phyloP scores from a whole-genome alignment of 1,140 invertebrate genomes.

The Aleiodes sp. region DNA sequence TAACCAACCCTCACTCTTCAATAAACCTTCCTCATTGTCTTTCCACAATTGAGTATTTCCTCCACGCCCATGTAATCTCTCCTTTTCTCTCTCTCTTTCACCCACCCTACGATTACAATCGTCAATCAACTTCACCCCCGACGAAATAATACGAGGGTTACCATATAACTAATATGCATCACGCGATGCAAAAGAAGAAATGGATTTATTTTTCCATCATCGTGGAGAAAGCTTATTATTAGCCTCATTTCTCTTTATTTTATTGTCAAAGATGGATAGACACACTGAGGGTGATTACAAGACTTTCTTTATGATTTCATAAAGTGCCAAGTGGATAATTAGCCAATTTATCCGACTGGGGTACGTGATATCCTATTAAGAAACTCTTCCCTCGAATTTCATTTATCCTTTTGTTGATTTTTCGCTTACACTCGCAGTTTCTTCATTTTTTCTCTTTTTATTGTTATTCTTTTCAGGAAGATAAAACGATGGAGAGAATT shows the following conservation, averaged over 20 bases:
- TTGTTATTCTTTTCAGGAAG: too few species aligned
- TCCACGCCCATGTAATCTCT: slow-evolving; percentile 26
- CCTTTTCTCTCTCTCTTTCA: too few species aligned
- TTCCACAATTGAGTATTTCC: slow-evolving; percentile 19
- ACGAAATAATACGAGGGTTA: too few species aligned
- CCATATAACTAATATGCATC: slow-evolving; percentile 12
- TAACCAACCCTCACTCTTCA: slow-evolving; percentile 10
- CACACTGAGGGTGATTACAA: not conserved
- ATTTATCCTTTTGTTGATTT: slow-evolving; percentile 24
- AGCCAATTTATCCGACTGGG: slow-evolving; percentile 13
- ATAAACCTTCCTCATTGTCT: slow-evolving; percentile 28
- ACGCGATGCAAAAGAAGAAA: slow-evolving; percentile 27
- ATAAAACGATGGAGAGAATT: too few species aligned
- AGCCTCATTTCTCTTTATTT: slow-evolving; percentile 1
- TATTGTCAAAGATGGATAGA: not conserved
- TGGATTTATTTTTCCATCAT: slow-evolving; percentile 29
- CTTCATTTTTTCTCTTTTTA: too few species aligned
- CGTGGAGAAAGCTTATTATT: not conserved
- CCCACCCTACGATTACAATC: slow-evolving; percentile 19
- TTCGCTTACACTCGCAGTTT: too few species aligned
- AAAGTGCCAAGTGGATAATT: slow-evolving; percentile 27
- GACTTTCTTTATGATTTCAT: slow-evolving; percentile 15
- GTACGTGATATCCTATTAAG: slow-evolving; percentile 16
- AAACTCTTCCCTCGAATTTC: not conserved
- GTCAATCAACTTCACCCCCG: slow-evolving; percentile 18